Base-by-base conservation (phyloP, 2,888 invertebrate genomes). In the Thereva unica region DNA sequence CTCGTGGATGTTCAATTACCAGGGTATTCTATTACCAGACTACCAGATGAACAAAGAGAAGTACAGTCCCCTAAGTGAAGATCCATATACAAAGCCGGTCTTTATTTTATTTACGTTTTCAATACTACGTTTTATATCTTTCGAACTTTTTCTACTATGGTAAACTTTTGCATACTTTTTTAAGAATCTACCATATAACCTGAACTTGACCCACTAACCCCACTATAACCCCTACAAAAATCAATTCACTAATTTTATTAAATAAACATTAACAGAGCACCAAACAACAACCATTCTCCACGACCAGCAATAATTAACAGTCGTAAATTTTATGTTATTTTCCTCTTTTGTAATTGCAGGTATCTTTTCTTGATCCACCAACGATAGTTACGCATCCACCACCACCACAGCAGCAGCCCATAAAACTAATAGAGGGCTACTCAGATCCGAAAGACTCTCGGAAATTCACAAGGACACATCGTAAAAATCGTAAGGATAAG, bases 361-460 rank as follows among this genome's bases (percentile, higher is more conserved):
- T 74, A 54, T 72, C 72, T 70, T 74, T 74, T 69, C 71, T 73
- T 66, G 73, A 74, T 67, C 74, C 72, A 64, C 69, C 72, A 61
- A 50, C 67, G 61, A 68, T 70, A 68, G 44, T 70, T 71, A 59
- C 72, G 56, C 65, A 49, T 50, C 59, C 61, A 64, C 63, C 55
- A 38, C 35, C 37, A 35, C 37, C 35, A 59, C 37, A 65, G n/a
- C n/a, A n/a, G 55, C 63, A 67, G 38, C 56, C 63, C 52, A 76
- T 81, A 55, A 80, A 80, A 73, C 74, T 80, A 61, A 77, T 80
- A 71, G 80, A 81, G 71, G 81, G 80, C 59, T 80, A 80, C 64
- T 81, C 81, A 10, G 80, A 80, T 74, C 80, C 80, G 40, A 80
- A 81, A 72, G 80, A 80, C 67, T 76, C 79, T 38, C 78, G 78